phyloP scores from a whole-genome alignment of 2,888 invertebrate genomes.

The Dysmachus trigonus region DNA sequence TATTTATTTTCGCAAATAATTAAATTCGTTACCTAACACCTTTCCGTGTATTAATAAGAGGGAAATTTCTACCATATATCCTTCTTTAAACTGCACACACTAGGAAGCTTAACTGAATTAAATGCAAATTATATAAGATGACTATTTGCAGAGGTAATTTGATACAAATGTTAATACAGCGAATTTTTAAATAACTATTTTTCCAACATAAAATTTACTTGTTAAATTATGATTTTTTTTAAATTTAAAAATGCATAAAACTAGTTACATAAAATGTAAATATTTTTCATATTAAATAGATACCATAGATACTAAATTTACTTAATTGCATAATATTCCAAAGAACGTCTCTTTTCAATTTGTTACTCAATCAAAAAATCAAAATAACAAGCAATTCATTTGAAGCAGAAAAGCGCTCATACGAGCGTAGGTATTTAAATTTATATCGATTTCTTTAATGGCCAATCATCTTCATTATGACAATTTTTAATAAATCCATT shows the following conservation, averaged over 20 bases:
- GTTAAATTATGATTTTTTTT: too few relatives aligned
- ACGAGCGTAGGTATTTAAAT: neutral
- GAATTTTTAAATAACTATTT: too few relatives aligned
- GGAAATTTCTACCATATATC: neutral
- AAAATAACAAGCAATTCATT: neutral
- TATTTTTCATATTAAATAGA: too few relatives aligned
- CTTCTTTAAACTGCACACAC: neutral
- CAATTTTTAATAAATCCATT: neutral
- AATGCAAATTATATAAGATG: neutral
- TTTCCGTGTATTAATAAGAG: neutral
- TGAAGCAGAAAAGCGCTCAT: neutral
- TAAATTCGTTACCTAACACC: neutral
- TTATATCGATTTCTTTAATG: neutral
- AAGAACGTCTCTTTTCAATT: neutral
- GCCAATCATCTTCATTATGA: neutral
- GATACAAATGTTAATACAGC: too few relatives aligned
- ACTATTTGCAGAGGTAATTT: too few relatives aligned
- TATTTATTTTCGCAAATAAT: neutral
- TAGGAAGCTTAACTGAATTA: neutral
- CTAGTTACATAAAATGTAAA: too few relatives aligned
- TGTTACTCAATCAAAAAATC: neutral
- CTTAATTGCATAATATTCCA: neutral
- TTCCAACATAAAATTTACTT: too few relatives aligned
- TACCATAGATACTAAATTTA: neutral
- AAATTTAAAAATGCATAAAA: too few relatives aligned